phyloP scores from a whole-genome alignment of 2,888 invertebrate genomes.

The Villa cingulata region DNA sequence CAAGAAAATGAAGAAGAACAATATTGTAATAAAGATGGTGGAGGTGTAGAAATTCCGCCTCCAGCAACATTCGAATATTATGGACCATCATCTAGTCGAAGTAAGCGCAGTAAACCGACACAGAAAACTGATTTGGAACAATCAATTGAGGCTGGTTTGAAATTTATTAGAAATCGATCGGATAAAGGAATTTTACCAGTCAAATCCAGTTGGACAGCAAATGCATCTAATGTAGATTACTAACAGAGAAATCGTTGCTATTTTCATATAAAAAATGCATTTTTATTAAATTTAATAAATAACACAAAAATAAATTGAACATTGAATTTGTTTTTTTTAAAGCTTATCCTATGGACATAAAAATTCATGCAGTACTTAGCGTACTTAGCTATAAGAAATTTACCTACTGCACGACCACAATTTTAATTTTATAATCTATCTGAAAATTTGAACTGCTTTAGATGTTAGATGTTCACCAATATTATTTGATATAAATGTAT shows the following conservation, averaged over 20 bases:
- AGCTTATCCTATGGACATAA: too few species aligned
- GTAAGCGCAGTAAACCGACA: conserved; percentile 19
- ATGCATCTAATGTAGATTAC: conserved; percentile 16
- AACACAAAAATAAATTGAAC: too few species aligned
- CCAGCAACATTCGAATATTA: conserved; percentile 53
- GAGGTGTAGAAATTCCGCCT: conserved; percentile 46
- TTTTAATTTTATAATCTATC: too few species aligned
- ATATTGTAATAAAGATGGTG: conserved; percentile 4
- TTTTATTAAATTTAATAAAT: too few species aligned
- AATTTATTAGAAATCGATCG: conserved; percentile 40
- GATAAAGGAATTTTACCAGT: conserved; percentile 33
- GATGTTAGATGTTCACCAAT: too few species aligned
- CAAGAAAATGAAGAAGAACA: conserved; percentile 5
- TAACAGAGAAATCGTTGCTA: background rate
- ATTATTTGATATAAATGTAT: too few species aligned
- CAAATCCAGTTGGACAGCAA: conserved; percentile 32
- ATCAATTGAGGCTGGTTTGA: conserved; percentile 42
- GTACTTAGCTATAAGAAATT: too few species aligned
- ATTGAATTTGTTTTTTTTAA: too few species aligned
- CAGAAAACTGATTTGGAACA: conserved; percentile 32
- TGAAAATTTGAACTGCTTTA: too few species aligned
- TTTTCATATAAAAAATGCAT: too few species aligned
- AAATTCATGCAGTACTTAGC: too few species aligned
- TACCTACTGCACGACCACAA: too few species aligned
- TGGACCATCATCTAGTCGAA: conserved; percentile 32